A percentile compares a stretch with the other conserved stretches of the same genome.
phyloP scores from a whole-genome alignment of 2,888 invertebrate species.

The Cephus spinipes region DNA sequence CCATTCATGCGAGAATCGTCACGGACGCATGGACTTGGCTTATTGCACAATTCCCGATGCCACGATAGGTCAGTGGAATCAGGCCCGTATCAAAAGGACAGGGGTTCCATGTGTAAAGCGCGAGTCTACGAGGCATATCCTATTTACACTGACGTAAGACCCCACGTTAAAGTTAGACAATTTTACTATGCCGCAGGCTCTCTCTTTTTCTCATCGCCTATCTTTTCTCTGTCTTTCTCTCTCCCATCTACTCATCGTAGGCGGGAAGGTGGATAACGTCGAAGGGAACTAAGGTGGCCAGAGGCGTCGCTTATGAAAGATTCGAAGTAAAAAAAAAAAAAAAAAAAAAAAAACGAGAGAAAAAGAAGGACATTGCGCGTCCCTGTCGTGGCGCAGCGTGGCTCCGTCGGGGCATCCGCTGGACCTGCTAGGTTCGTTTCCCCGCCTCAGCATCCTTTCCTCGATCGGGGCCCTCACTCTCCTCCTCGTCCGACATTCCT shows the following conservation, averaged over 20 bases:
- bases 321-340: constrained; percentile 25
- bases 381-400: constrained; percentile 54
- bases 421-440: constrained; percentile 64
- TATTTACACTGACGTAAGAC: too few species aligned
- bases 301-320: constrained; percentile 54
- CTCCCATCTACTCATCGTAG: too few species aligned
- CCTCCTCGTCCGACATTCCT: constrained; percentile 45
- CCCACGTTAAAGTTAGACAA: too few species aligned
- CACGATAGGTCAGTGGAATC: too few species aligned
- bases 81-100: too few species aligned
- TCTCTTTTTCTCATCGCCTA: too few species aligned
- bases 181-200: too few species aligned
- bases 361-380: constrained; percentile 59
- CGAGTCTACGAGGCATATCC: too few species aligned
- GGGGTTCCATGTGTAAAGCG: too few species aligned
- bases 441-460: constrained; percentile 30
- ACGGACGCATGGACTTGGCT: constrained; percentile 6
- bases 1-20: constrained; percentile 45
- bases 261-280: too few species aligned
- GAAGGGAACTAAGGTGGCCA: constrained; percentile 28
- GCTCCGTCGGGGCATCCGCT: constrained; percentile 67
- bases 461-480: constrained; percentile 9
- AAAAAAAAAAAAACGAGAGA: background rate
- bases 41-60: too few species aligned
- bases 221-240: too few species aligned